A percentile compares a stretch with the other conserved stretches of the same genome.
These are phyloP conservation scores for Oncorhynchus clarkii DNA, from an alignment of 2,113 vertebrate genomes.

Conservation along the genomic window DNA sequence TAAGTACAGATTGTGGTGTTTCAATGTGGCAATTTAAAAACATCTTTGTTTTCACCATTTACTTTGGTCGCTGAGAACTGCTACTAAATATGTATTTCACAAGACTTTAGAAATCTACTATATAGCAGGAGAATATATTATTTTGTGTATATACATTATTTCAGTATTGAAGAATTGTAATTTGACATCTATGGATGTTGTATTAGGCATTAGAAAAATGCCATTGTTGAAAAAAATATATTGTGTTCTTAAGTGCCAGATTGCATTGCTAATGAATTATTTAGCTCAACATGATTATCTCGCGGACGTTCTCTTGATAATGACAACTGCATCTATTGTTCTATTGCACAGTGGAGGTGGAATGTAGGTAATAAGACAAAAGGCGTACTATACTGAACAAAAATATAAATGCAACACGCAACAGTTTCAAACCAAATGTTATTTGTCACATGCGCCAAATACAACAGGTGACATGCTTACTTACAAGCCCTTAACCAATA, in stretches of 20 bases:
- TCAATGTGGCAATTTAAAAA: constrained; percentile 46
- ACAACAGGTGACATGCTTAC: too few species aligned
- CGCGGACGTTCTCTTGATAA: constrained; percentile 12
- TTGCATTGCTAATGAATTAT: constrained; percentile 27
- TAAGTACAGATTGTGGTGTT: constrained; percentile 44
- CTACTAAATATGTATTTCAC: constrained; percentile 43
- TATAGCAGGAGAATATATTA: constrained; percentile 17
- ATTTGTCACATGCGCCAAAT: too few species aligned
- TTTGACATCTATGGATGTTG: constrained; percentile 38
- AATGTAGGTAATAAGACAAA: constrained; percentile 32
- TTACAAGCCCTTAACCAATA: too few species aligned
- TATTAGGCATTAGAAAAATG: constrained; percentile 13
- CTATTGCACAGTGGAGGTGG: constrained; percentile 9
- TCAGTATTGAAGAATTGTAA: constrained; percentile 25
- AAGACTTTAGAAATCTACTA: constrained; percentile 20
- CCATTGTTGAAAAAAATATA: constrained; percentile 11
- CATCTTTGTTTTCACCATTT: constrained; percentile 36
- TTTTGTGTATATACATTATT: constrained; percentile 41
- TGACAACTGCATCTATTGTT: background rate
- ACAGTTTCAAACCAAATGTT: background rate
- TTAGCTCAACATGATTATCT: constrained; percentile 38
- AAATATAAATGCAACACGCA: constrained; percentile 18
- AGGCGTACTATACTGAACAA: background rate
- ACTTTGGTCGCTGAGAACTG: constrained; percentile 42
- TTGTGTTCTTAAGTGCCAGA: constrained; percentile 28